Conservation (phyloP, 2,113 vertebrate species). For the Pelusios castaneus region DNA sequence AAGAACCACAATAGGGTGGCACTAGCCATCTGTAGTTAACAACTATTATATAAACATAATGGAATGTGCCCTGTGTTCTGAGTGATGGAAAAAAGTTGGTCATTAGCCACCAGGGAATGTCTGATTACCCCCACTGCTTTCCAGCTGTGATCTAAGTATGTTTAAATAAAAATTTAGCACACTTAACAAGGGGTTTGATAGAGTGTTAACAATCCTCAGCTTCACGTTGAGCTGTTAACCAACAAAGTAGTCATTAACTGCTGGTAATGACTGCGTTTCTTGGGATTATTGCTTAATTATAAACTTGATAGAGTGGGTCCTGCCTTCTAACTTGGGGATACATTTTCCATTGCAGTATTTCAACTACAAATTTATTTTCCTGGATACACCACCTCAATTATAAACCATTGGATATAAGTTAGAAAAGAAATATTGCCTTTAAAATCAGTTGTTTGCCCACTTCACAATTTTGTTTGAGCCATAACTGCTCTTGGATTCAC, state of each 20-base stretch:
- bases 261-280: conserved; percentile 73
- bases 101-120: conserved; percentile 70
- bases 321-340: conserved; percentile 43
- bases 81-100: conserved; percentile 69
- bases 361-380: neutral
- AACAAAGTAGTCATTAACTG: conserved; percentile 83
- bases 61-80: conserved; percentile 72
- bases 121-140: conserved; percentile 66
- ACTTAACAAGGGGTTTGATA: conserved; percentile 84
- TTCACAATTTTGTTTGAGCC: neutral
- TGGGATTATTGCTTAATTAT: conserved; percentile 77
- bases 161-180: conserved; percentile 76
- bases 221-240: conserved; percentile 81
- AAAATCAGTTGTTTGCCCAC: neutral
- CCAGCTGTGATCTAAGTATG: conserved; percentile 77
- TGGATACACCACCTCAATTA: neutral
- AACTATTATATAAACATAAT: conserved; percentile 75
- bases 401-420: neutral
- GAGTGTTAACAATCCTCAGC: conserved; percentile 84
- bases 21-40: conserved; percentile 75
- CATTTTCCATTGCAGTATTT: conserved; percentile 42
- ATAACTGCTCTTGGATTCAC: neutral
- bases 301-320: conserved; percentile 41
- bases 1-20: conserved; percentile 67
- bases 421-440: neutral